A percentile compares a stretch with the other conserved stretches of the same genome.
These are phyloP conservation scores for Mormoops blainvillei DNA, from an alignment of 2,113 vertebrate species.

Conservation along the genomic window DNA sequence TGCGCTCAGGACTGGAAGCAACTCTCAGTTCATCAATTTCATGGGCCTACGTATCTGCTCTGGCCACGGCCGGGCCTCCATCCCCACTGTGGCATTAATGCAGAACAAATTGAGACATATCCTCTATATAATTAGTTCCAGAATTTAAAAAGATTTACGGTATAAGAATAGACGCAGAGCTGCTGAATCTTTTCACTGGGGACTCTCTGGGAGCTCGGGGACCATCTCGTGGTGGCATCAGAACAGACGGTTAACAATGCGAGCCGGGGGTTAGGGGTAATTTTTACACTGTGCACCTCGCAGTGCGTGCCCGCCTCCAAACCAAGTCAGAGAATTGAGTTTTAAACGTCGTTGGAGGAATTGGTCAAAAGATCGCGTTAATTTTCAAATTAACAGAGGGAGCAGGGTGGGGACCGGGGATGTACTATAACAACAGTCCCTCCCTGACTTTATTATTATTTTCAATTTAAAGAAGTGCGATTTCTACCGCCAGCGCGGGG, in stretches of 20 bases:
- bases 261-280: not conserved
- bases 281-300: not conserved
- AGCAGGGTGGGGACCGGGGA: no score
- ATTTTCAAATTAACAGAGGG: not conserved
- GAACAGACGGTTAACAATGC: not conserved
- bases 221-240: conserved; percentile 21
- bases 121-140: conserved; percentile 89
- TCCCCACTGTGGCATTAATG: conserved; percentile 83
- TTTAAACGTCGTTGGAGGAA: not conserved
- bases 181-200: conserved; percentile 52
- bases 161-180: conserved; percentile 77
- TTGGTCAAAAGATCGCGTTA: not conserved
- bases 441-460: not conserved
- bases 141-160: conserved; percentile 84
- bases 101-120: conserved; percentile 93
- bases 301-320: not conserved
- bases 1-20: conserved; percentile 79
- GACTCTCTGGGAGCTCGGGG: not conserved
- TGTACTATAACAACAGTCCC: not conserved
- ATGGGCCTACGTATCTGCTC: conserved; percentile 80
- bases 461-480: not conserved
- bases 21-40: conserved; percentile 84
- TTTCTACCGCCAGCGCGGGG: not conserved
- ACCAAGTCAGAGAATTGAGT: not conserved
- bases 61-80: conserved; percentile 76